phyloP scores from a whole-genome alignment of 1,140 invertebrate species.

The Copidosoma floridanum region DNA sequence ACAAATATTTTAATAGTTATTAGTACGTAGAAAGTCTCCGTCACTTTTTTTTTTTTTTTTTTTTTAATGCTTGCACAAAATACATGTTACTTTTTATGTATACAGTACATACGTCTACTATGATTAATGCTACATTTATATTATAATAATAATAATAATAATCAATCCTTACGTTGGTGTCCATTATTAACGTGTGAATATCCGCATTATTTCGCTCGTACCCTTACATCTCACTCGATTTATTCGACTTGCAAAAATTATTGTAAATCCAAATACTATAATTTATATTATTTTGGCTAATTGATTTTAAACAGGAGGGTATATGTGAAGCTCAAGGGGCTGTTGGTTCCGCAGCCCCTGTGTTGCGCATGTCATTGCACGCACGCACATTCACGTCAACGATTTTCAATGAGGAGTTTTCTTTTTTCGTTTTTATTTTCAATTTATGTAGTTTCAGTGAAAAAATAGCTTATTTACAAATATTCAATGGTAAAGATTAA shows the following conservation, averaged over 20 bases:
- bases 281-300: too few species aligned
- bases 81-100: slow-evolving; percentile 31
- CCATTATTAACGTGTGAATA: slow-evolving; percentile 40
- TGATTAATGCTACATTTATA: too few species aligned
- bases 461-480: slow-evolving; percentile 57
- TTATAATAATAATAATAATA: slow-evolving; percentile 26
- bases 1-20: too few species aligned
- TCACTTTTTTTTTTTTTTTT: too few species aligned
- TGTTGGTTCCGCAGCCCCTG: not conserved
- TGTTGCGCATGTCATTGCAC: not conserved
- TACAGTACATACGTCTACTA: slow-evolving; percentile 19
- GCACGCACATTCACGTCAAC: slow-evolving; percentile 2
- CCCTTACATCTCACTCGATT: too few species aligned
- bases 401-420: slow-evolving; percentile 24
- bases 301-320: too few species aligned
- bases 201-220: slow-evolving; percentile 33
- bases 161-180: slow-evolving; percentile 37
- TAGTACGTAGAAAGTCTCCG: slow-evolving; percentile 17
- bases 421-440: slow-evolving; percentile 1
- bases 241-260: too few species aligned
- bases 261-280: too few species aligned
- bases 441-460: slow-evolving; percentile 43
- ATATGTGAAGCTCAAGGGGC: too few species aligned
- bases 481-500: slow-evolving; percentile 34
- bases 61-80: slow-evolving; percentile 45